Conservation (phyloP, 2,113 vertebrate species). For the Monopterus albus region DNA sequence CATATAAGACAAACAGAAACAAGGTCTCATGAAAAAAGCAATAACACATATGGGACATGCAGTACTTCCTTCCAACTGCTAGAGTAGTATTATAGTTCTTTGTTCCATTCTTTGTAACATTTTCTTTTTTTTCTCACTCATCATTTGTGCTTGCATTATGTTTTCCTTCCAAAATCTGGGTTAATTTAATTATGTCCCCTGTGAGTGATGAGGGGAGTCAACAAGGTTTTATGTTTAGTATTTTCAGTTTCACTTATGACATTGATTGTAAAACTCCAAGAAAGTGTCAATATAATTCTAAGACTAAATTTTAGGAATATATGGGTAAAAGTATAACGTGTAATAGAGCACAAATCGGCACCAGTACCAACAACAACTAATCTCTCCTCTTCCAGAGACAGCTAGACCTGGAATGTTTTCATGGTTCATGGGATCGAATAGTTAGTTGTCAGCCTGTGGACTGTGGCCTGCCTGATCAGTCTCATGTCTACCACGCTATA, state of each 20-base stretch:
- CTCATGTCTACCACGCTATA: constrained; percentile 87
- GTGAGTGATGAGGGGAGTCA: constrained; percentile 1
- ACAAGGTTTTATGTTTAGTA: background rate
- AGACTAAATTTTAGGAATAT: constrained; percentile 10
- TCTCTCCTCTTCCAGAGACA: constrained; percentile 71
- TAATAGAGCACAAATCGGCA: background rate
- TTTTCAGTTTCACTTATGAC: background rate
- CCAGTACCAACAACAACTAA: too few species aligned
- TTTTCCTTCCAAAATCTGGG: background rate
- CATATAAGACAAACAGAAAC: too few species aligned
- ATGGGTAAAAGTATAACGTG: background rate
- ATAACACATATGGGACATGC: background rate
- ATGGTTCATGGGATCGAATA: constrained; percentile 87
- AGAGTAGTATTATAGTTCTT: background rate
- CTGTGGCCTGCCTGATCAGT: constrained; percentile 87
- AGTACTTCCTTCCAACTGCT: background rate
- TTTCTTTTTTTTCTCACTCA: constrained; percentile 5
- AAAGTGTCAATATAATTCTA: constrained; percentile 1
- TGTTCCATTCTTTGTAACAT: background rate
- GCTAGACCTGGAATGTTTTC: constrained; percentile 84
- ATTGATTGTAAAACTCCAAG: background rate
- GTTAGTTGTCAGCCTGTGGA: constrained; percentile 88
- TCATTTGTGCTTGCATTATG: background rate
- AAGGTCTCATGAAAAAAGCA: background rate
- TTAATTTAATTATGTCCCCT: background rate